These are phyloP conservation scores for Zoanthus sansibaricus DNA, from an alignment of 92 coral and sea anemone genomes.

Conservation along the genomic window DNA sequence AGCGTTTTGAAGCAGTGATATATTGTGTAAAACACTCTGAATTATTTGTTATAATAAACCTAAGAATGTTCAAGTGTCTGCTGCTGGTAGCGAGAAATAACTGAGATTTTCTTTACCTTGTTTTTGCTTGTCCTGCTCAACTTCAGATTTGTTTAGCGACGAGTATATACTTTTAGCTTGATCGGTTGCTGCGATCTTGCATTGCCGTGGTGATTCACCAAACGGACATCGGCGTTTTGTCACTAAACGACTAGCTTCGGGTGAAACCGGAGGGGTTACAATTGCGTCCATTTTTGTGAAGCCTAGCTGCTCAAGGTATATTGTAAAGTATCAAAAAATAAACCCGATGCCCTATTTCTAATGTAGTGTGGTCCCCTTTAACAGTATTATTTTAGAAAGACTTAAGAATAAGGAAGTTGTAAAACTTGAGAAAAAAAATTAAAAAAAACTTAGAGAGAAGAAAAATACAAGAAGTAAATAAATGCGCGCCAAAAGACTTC, in stretches of 20 bases:
- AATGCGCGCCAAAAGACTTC: conserved; percentile 42
- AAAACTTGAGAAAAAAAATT: background rate
- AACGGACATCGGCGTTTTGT: conserved; percentile 93
- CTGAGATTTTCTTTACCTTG: too few species aligned
- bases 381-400: background rate
- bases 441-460: background rate
- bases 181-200: conserved; percentile 60
- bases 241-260: conserved; percentile 78
- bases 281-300: conserved; percentile 60
- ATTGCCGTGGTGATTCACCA: conserved; percentile 85
- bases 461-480: background rate
- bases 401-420: background rate
- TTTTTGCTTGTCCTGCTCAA: background rate
- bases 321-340: background rate
- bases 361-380: background rate
- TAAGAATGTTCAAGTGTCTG: too few species aligned
- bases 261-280: conserved; percentile 74
- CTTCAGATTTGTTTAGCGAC: conserved; percentile 7
- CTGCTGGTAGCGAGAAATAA: too few species aligned
- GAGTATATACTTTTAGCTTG: conserved; percentile 2
- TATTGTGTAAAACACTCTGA: too few species aligned
- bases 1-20: too few species aligned
- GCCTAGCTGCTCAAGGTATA: too few species aligned
- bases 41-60: too few species aligned
- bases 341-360: background rate